Evolutionary conservation across 2,113 vertebrate genomes (phyloP), one percentile per base, ranked within the genome.

Genomic region (Muscicapa adusta): DNA sequence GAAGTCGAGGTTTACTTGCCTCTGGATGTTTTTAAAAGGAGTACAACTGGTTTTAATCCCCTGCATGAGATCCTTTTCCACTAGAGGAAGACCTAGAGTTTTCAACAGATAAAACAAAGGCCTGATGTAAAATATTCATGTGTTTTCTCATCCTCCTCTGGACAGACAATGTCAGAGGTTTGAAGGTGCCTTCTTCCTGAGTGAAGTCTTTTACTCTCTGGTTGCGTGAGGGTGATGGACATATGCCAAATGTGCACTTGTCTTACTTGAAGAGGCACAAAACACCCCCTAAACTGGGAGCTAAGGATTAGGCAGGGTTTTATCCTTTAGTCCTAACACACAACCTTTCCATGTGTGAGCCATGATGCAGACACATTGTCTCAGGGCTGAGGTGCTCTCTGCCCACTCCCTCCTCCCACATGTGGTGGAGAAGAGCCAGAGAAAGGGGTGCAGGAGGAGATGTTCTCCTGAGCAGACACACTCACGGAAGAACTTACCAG

Each of bases 341-440:
- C 14, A 68, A 2, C 34, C 22, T 40, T 38, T 8, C 40, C 18
- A 2, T 4, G 8, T 73, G 56, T 1, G 2, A 63, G 38, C 47
- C 16, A 2, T 2, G 45, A 10, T 68, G 36, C 53, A 47, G 48
- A 56, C 18, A 3, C 0, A 0, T 36, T 82, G 22, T n/a, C 28
- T 34, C 48, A 43, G 43, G 62, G 18, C 33, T 92, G 83, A 62
- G 15, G 29, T 62, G 29, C 61, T 48, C 31, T 71, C 66, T 88
- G 42, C 36, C n/a, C 14, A 2, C 28, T 80, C 9, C 26, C 6
- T 80, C 10, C 20, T 74, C 14, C 24, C n/a, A 17, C 14, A 5
- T 34, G 38, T 63, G 33, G 18, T 74, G 28, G 50, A 93, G 43
- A 58, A 34, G 9, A 24, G 11, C 2, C 1, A 65, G 31, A 18